phyloP scores from a whole-genome alignment of 1,140 invertebrate species.

The Ceratosolen solmsi region DNA sequence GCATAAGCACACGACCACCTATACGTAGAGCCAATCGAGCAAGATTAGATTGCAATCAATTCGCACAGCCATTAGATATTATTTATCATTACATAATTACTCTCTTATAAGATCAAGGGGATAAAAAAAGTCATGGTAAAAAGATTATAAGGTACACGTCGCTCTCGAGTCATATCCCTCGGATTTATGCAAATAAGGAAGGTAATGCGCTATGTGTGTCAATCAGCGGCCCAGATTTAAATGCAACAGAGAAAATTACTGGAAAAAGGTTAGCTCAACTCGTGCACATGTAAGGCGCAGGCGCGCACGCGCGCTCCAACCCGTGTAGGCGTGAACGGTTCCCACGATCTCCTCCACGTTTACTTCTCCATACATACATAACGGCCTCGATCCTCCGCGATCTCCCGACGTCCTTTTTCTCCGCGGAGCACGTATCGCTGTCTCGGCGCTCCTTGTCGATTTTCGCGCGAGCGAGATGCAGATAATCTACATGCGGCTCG shows the following conservation, averaged over 20 bases:
- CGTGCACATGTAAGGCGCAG: not conserved
- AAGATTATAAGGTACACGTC: not conserved
- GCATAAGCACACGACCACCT: not conserved
- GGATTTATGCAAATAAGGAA: slow-evolving; percentile 21
- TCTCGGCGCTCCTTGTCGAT: not conserved
- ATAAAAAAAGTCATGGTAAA: not conserved
- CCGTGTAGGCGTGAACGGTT: slow-evolving; percentile 60
- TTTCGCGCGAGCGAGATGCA: not conserved
- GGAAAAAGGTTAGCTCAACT: slow-evolving; percentile 4
- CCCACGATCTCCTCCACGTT: slow-evolving; percentile 56
- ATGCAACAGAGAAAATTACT: slow-evolving; percentile 27
- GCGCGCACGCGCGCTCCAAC: not conserved
- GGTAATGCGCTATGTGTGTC: slow-evolving; percentile 26
- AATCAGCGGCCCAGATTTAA: slow-evolving; percentile 32
- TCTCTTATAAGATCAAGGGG: not conserved
- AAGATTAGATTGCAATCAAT: slow-evolving; percentile 33
- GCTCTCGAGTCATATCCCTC: not conserved
- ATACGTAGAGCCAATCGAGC: not conserved
- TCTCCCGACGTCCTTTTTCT: not conserved
- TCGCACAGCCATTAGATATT: slow-evolving; percentile 25
- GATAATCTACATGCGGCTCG: not conserved
- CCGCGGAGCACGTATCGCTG: not conserved
- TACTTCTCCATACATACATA: not conserved
- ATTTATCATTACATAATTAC: slow-evolving; percentile 32
- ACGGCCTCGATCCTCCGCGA: not conserved